Percentiles rank a stretch among this genome's conserved stretches.
These are phyloP conservation scores for Drosophila picticornis DNA, from an alignment of 2,888 invertebrate genomes.

Conservation along the genomic window DNA sequence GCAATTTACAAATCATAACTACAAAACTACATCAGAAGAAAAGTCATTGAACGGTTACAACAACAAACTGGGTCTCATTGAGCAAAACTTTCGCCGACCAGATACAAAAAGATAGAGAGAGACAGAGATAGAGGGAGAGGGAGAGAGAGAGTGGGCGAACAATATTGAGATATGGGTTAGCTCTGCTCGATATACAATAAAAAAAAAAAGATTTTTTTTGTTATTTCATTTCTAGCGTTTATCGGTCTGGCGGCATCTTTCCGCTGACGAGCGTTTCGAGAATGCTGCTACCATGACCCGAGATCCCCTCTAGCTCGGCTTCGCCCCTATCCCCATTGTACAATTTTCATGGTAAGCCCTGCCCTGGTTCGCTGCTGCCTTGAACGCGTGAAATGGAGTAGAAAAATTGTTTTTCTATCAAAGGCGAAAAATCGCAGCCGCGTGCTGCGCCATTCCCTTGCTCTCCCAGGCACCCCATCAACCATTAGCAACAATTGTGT, in stretches of 20 bases:
- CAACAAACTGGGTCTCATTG: constrained; percentile 49
- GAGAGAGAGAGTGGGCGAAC: background rate
- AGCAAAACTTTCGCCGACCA: constrained; percentile 53
- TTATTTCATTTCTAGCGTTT: constrained; percentile 76
- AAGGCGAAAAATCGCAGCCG: constrained; percentile 70
- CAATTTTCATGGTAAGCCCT: constrained; percentile 33
- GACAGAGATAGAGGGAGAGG: background rate
- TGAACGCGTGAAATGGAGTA: constrained; percentile 81
- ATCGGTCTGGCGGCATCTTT: constrained; percentile 76
- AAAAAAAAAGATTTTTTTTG: constrained; percentile 70
- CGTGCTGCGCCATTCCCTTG: constrained; percentile 16
- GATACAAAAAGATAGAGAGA: background rate
- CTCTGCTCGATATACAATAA: constrained; percentile 40
- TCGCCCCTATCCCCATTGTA: too few species aligned
- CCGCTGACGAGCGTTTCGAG: constrained; percentile 62
- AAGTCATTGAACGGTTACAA: constrained; percentile 45
- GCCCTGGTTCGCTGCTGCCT: constrained; percentile 57
- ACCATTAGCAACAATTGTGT: constrained; percentile 48
- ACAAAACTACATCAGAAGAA: constrained; percentile 49
- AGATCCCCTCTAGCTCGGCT: background rate
- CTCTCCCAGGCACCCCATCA: background rate
- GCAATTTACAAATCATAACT: constrained; percentile 42
- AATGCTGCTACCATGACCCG: constrained; percentile 12
- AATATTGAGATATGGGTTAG: constrained; percentile 14
- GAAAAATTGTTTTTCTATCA: constrained; percentile 82